These are phyloP conservation scores for Cotesia vestalis DNA, from an alignment of 1,140 invertebrate species.

Conservation along the genomic window DNA sequence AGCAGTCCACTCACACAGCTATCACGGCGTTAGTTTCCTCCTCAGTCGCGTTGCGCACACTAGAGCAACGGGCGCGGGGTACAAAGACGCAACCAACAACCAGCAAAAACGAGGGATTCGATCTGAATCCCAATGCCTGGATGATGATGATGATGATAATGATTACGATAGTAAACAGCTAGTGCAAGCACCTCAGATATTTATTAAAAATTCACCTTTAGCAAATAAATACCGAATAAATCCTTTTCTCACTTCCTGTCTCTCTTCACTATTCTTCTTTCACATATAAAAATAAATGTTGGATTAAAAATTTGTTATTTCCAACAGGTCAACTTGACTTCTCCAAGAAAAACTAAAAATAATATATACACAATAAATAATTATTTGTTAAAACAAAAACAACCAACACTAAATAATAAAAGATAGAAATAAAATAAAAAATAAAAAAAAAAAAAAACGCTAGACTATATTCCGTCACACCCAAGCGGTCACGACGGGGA, in stretches of 20 bases:
- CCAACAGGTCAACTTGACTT: neutral
- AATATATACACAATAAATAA: neutral
- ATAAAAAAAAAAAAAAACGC: slow-evolving; percentile 1
- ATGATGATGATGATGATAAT: neutral
- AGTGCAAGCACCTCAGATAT: slow-evolving; percentile 11
- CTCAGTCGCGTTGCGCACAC: neutral
- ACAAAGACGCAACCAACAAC: neutral
- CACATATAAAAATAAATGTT: no score
- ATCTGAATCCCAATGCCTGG: neutral
- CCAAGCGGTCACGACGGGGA: slow-evolving; percentile 24
- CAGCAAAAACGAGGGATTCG: no score
- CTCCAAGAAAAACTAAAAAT: neutral
- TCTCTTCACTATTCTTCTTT: neutral
- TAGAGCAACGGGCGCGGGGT: neutral
- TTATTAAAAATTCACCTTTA: neutral
- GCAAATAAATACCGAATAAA: slow-evolving; percentile 12
- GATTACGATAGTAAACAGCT: neutral
- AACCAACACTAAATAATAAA: neutral
- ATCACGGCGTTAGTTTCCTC: slow-evolving; percentile 10
- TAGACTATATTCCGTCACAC: slow-evolving; percentile 28
- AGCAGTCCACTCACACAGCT: neutral
- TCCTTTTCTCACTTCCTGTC: slow-evolving; percentile 26
- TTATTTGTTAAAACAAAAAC: neutral
- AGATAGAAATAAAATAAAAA: slow-evolving; percentile 4
- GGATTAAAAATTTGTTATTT: no score